These are phyloP conservation scores for Chionoecetes opilio DNA, from an alignment of 1,140 invertebrate genomes.

Conservation along the genomic window DNA sequence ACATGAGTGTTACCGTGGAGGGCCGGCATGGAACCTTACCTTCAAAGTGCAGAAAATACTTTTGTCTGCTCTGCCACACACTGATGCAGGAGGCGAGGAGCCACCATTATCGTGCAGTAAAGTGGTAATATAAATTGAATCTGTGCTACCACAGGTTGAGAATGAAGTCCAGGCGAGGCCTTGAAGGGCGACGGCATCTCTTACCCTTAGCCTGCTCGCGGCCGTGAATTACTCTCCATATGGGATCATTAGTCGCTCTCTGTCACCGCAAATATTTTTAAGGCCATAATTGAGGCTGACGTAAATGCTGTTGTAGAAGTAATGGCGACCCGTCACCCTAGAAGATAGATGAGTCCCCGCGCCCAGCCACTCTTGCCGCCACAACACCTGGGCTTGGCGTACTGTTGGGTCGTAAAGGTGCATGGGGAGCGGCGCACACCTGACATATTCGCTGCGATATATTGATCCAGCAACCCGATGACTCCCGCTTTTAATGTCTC, in stretches of 20 bases:
- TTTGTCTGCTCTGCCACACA: background rate
- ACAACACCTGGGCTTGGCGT: background rate
- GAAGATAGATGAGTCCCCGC: background rate
- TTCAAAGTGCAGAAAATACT: background rate
- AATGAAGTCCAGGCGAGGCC: background rate
- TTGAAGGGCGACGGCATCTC: background rate
- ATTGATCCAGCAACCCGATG: background rate
- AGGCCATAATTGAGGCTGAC: background rate
- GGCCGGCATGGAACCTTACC: background rate
- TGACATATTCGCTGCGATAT: background rate
- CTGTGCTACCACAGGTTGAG: background rate
- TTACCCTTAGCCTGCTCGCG: background rate
- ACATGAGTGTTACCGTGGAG: no score
- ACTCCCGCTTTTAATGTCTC: conserved; percentile 4
- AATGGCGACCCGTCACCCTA: background rate
- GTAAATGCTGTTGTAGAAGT: background rate
- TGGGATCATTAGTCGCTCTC: background rate
- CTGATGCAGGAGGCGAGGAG: background rate
- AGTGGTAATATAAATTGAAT: background rate
- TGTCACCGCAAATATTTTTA: background rate
- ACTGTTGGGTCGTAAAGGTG: conserved; percentile 1
- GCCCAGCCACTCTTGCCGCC: background rate
- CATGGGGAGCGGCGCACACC: background rate
- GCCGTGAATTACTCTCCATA: background rate
- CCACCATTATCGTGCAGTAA: background rate